Base-by-base conservation (phyloP, 2,888 invertebrate genomes). In the Caenorhabditis becei region DNA sequence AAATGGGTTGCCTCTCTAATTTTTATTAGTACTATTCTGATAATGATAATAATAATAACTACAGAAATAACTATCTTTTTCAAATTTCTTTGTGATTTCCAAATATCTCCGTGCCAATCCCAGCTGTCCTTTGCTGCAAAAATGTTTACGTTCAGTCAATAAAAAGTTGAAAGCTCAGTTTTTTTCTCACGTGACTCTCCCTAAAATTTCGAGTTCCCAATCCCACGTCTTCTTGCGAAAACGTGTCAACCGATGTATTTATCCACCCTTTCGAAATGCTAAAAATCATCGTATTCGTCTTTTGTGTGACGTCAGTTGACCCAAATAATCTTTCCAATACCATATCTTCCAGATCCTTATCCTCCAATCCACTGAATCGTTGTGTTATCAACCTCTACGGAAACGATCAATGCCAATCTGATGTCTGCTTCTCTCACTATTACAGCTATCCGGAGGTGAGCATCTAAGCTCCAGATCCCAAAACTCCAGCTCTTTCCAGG, bases 381-480 rank as follows among this genome's bases (percentile, higher is more conserved):
- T 78, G 70, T 18, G 61, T 65, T 4, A 44, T 37, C 26, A 78
- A 71, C 24, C 35, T 54, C n/a, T 32, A 37, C 20, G 65, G 49
- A 7, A 47, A 66, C 4, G 26, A 47, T 26, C 54, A 49, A 18
- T 71, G 63, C 41, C 8, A 8, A 5, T 78, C 78, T 5, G 35
- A 61, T 32, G 66, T 78, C 16, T 78, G 78, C 18, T 78, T 71
- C 28, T 71, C 78, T 41, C 78, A 72, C 61, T 78, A 51, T 35
- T 58, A 61, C 24, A 47, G 28, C 11, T 28, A 28, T 23, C 44
- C 44, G 1, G 78, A 78, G 54, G 69, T 28, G 16, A 28, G 23
- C 32, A 32, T 32, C 5, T 10, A 32, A 32, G 32, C 32, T 32
- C 32, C 32, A 32, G 32, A 32, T 7, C 32, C 11, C 16, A n/a